Evolutionary conservation across 2,113 vertebrate genomes (phyloP), one percentile per base, ranked within the genome.

Genomic region (Callionymus lyra): DNA sequence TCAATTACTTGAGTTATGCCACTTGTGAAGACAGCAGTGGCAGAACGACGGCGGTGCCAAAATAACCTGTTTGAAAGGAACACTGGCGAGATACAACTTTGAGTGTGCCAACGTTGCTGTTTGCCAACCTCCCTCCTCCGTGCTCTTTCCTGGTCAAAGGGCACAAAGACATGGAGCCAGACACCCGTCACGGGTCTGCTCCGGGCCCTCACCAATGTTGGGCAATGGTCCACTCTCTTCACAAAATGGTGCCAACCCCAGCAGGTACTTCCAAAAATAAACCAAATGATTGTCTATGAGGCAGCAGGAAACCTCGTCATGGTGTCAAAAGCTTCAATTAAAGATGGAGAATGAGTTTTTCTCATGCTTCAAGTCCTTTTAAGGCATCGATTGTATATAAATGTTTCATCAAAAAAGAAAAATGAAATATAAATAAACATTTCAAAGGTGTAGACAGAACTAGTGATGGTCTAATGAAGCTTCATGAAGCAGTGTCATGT

Each of bases 51-150:
- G 48, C 55, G 36, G 33, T 84, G 81, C 82, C 82, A 84, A 81
- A 65, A 53, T 31, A n/a, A 44, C 54, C 56, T 40, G 55, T 69
- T 70, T 81, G 77, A 79, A 77, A 71, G 72, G 60, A 70, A 71
- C 64, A 58, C 41, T 71, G 71, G 56, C 74, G 79, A 84, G 77
- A 62, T 55, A 44, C 53, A 27, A 46, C 48, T 46, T 41, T 48
- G 55, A 54, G 43, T 14, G 71, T 87, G 83, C 83, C 84, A 86
- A 75, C 56, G 78, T 69, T 49, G 60, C 62, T 68, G 61, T 65
- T 80, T 79, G 80, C 75, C 31, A 27, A 8, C 21, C 21, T 4
- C 21, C 42, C 32, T 63, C 52, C 41, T 50, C 51, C 41, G 56
- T 85, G 84, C 77, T 21, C 12, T 10, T 35, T 56, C 45, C 55